Evolutionary conservation across 2,888 invertebrate species (phyloP).

Genomic region (Leucania comma): DNA sequence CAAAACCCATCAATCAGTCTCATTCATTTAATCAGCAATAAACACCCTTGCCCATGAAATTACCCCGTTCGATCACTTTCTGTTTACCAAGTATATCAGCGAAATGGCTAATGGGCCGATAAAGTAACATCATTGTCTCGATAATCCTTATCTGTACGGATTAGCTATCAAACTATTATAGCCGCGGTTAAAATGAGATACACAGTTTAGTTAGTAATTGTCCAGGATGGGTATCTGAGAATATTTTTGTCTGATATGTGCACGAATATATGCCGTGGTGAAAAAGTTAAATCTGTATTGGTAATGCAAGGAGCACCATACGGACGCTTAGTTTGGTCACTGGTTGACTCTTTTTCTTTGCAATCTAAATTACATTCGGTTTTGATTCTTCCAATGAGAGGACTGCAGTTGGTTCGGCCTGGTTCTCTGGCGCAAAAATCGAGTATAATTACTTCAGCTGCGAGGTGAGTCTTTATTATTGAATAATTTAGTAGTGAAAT

Average conservation of each 20-base stretch:
- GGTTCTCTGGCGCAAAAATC: conserved; percentile 64
- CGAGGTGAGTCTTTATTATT: conserved; percentile 66
- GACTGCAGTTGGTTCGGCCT: conserved; percentile 65
- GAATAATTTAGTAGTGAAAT: neutral
- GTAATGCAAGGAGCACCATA: neutral
- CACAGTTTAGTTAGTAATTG: conserved; percentile 27
- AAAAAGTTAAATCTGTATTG: neutral
- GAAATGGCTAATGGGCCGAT: conserved; percentile 81
- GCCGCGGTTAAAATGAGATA: conserved; percentile 32
- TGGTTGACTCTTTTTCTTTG: neutral
- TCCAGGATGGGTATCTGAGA: conserved; percentile 23
- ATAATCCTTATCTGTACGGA: conserved; percentile 74
- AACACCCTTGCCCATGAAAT: conserved; percentile 81
- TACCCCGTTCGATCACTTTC: conserved; percentile 76
- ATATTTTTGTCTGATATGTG: neutral
- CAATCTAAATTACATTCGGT: neutral
- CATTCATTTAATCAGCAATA: conserved; percentile 41
- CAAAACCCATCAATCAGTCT: conserved; percentile 33
- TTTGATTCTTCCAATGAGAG: conserved; percentile 33
- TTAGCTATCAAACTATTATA: conserved; percentile 50
- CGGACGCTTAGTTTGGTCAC: neutral
- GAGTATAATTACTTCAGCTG: conserved; percentile 63
- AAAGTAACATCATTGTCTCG: conserved; percentile 77
- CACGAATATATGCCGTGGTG: neutral
- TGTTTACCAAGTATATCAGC: conserved; percentile 81